Base-by-base conservation (phyloP, 35 echinoderm and acorn worm species). In the Patiria miniata region DNA sequence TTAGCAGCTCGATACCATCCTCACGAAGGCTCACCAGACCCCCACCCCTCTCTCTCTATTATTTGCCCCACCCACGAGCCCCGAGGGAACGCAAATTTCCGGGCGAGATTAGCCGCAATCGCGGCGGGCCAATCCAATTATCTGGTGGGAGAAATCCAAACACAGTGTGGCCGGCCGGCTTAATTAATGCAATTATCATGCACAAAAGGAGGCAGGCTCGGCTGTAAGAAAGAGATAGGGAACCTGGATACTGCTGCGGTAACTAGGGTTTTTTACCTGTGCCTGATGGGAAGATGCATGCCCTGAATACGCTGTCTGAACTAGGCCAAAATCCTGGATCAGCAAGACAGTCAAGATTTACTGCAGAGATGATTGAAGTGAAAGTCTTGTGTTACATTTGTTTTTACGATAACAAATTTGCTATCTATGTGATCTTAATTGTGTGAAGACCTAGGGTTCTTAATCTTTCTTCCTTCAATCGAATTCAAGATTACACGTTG, bases 151-250 rank as follows among this genome's bases (percentile, higher is more conserved):
- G 42, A 23, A 36, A 73, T 73, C 65, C 65, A 6, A 73, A 36
- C 29, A 73, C 26, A 23, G 61, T 73, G 23, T 26, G 65, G 65
- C 65, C 29, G 39, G n/a, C 19, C 10, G 47, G 78, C 47, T 80
- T 80, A 44, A 80, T 80, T 80, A 80, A 40, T 80, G 78, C 78
- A 80, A n/a, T 40, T 80, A 80, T 0, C 78, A 39, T 7, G 16
- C 47, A 80, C 65, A 73, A 73, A 47, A 73, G 65, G 19, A 30
- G 26, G 26, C 8, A 40, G 65, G 23, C 19, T 32, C 14, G 65
- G 26, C 29, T 73, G 65, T 73, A 23, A 32, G 29, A 23, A 28
- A 6, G 30, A 73, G 65, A n/a, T 18, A 15, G 9, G 8, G 23
- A 73, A 73, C 29, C 34, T 14, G 26, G 23, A 32, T 34, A 30